These are phyloP conservation scores for Valencia hispanica DNA, from an alignment of 2,797 vertebrate genomes.

Conservation along the genomic window DNA sequence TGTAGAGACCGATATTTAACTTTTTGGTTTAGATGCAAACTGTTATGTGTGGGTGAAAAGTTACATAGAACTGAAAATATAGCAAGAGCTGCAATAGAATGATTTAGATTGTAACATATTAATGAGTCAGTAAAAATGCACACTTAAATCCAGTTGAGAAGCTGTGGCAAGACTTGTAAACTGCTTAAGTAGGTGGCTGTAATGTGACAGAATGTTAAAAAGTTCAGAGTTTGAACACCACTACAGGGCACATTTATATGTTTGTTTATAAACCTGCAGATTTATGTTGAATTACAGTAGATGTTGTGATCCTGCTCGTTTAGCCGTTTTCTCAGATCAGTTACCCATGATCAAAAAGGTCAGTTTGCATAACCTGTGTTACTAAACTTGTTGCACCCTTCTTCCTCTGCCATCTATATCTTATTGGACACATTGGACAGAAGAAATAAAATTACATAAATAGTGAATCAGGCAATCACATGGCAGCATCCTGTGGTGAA, in stretches of 20 bases:
- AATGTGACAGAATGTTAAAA: not conserved
- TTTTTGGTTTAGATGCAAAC: not conserved
- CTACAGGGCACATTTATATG: not conserved
- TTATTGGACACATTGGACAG: constrained; percentile 22
- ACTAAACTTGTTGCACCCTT: constrained; percentile 34
- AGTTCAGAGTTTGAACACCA: not conserved
- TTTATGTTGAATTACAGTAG: constrained; percentile 1
- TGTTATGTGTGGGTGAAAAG: too few relatives aligned
- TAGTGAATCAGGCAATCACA: too few relatives aligned
- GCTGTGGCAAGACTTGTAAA: not conserved
- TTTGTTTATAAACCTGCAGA: constrained; percentile 9
- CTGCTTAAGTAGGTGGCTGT: not conserved
- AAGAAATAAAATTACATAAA: constrained; percentile 26
- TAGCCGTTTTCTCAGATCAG: constrained; percentile 42
- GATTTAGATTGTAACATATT: not conserved
- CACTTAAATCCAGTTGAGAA: not conserved
- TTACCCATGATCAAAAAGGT: constrained; percentile 53
- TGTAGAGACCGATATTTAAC: not conserved
- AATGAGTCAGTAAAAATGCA: not conserved
- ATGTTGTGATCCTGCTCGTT: constrained; percentile 8
- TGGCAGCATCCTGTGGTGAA: too few relatives aligned
- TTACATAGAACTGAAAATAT: too few relatives aligned
- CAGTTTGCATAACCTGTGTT: constrained; percentile 36
- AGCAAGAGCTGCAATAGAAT: not conserved
- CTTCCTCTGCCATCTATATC: constrained; percentile 25